These are phyloP conservation scores for Rhorus exstirpatorius DNA, from an alignment of 2,888 invertebrate genomes.

Conservation along the genomic window DNA sequence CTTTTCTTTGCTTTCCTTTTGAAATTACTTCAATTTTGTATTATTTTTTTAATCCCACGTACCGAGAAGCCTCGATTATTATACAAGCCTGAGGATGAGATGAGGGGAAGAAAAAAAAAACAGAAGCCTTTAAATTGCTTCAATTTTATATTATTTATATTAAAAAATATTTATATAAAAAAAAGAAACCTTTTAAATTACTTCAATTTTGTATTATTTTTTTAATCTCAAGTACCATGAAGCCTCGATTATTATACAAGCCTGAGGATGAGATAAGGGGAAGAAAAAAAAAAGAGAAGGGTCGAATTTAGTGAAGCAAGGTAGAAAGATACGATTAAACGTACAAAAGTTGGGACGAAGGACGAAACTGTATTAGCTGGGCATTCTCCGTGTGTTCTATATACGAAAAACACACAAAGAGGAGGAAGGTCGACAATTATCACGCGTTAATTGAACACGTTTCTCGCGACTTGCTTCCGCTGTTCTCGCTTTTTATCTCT, in stretches of 20 bases:
- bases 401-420: background rate
- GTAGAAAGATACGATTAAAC: slow-evolving; percentile 23
- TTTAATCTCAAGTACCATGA: too few relatives aligned
- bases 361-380: too few relatives aligned
- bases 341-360: background rate
- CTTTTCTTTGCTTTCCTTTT: too few relatives aligned
- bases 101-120: background rate
- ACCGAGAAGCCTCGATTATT: too few relatives aligned
- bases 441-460: slow-evolving; percentile 51
- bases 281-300: slow-evolving; percentile 5
- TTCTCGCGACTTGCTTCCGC: slow-evolving; percentile 22
- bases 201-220: too few relatives aligned
- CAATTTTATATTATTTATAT: too few relatives aligned
- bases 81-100: background rate
- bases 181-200: too few relatives aligned
- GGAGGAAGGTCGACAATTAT: slow-evolving; percentile 45
- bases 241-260: background rate
- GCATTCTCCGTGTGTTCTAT: background rate
- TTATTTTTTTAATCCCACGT: too few relatives aligned
- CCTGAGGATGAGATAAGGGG: background rate
- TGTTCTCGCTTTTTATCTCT: background rate
- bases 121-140: too few relatives aligned
- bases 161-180: too few relatives aligned
- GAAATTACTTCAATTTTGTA: too few relatives aligned
- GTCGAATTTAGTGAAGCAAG: background rate